A percentile compares a stretch with the other conserved stretches of the same genome.
phyloP scores from a whole-genome alignment of 1,140 invertebrate genomes.

The Atta cephalotes region DNA sequence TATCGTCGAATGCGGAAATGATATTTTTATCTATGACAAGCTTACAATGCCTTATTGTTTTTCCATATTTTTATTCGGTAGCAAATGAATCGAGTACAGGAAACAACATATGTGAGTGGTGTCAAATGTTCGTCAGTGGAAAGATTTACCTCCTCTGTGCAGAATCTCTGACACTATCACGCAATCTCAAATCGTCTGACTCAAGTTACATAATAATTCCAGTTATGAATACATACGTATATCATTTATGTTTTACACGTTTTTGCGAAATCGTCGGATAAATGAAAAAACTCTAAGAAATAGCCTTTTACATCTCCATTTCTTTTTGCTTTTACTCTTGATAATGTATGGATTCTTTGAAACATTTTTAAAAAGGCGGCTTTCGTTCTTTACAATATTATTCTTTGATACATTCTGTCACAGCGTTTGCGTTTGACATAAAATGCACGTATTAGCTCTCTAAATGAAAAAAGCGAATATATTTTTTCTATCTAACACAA shows the following conservation, averaged over 20 bases:
- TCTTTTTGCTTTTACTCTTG: not conserved
- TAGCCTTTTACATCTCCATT: not conserved
- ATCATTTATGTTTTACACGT: not conserved
- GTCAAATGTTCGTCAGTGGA: not conserved
- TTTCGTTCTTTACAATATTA: not conserved
- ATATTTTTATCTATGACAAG: constrained; percentile 12
- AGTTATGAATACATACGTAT: constrained; percentile 1
- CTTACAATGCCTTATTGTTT: constrained; percentile 6
- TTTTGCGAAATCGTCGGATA: constrained; percentile 30
- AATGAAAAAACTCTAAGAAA: constrained; percentile 43
- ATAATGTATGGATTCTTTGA: not conserved
- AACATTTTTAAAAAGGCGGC: constrained; percentile 8
- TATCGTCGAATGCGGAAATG: constrained; percentile 24
- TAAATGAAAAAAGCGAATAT: not conserved
- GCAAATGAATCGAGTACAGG: not conserved
- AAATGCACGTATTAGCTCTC: not conserved
- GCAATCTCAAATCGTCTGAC: not conserved
- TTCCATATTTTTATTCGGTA: not conserved
- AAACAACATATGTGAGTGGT: too few relatives aligned
- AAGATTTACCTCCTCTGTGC: constrained; percentile 10
- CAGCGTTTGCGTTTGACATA: constrained; percentile 13
- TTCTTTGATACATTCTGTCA: constrained; percentile 35
- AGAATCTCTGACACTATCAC: not conserved
- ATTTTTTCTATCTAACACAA: too few relatives aligned
- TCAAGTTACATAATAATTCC: constrained; percentile 17